A percentile compares a stretch with the other conserved stretches of the same genome.
Evolutionary conservation across 2,113 vertebrate species (phyloP).

Genomic region (Corynorhinus townsendii): DNA sequence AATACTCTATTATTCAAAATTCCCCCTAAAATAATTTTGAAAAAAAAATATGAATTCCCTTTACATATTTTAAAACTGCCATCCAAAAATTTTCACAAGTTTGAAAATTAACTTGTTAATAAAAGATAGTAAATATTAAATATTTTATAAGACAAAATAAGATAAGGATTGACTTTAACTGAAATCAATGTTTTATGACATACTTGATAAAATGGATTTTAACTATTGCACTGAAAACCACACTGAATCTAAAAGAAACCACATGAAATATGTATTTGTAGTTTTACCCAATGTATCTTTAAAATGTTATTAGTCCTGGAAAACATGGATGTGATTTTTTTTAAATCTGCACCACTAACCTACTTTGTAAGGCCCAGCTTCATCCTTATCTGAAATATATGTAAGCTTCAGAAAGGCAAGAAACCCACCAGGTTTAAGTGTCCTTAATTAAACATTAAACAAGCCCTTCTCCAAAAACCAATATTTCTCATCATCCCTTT

Average conservation of each 20-base stretch:
- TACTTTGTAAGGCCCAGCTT: background rate
- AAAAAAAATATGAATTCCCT: background rate
- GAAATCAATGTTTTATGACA: slow-evolving; percentile 43
- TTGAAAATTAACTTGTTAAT: slow-evolving; percentile 22
- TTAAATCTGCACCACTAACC: background rate
- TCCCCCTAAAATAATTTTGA: background rate
- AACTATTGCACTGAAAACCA: slow-evolving; percentile 36
- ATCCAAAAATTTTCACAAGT: background rate
- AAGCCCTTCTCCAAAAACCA: background rate
- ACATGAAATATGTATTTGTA: slow-evolving; percentile 23
- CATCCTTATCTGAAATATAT: background rate
- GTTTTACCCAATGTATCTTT: slow-evolving; percentile 20
- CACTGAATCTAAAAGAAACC: slow-evolving; percentile 7
- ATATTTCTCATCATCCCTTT: background rate
- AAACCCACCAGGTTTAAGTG: background rate
- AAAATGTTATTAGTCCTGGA: background rate
- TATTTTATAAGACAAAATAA: slow-evolving; percentile 52
- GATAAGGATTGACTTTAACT: background rate
- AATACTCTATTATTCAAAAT: background rate
- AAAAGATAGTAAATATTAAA: slow-evolving; percentile 17
- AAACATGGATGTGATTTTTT: background rate
- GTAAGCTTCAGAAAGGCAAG: background rate
- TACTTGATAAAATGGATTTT: slow-evolving; percentile 49
- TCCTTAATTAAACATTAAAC: background rate
- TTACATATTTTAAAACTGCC: background rate